Percentiles rank a stretch among this genome's conserved stretches.
Evolutionary conservation across 2,797 vertebrate species (phyloP).

Genomic region (Macropus fuliginosus): DNA sequence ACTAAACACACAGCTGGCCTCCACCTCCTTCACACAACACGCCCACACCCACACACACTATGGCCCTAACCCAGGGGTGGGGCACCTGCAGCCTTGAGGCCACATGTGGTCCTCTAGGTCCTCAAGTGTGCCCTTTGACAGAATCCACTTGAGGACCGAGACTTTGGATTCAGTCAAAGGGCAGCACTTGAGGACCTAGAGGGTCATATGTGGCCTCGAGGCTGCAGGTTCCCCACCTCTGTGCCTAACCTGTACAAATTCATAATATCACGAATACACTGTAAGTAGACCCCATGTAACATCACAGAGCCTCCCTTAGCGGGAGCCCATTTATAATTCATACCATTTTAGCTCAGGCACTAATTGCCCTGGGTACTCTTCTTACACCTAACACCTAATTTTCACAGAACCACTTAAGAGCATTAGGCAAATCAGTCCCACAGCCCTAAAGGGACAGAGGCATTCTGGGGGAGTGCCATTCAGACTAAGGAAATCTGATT

Average conservation of each 20-base stretch:
- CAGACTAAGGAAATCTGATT: neutral
- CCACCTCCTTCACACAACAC: neutral
- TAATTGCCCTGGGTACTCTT: neutral
- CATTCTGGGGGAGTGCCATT: neutral
- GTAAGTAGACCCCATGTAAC: neutral
- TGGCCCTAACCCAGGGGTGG: no score
- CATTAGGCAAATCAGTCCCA: neutral
- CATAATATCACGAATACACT: neutral
- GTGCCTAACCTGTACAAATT: neutral
- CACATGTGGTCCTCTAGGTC: no score
- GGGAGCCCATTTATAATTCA: neutral
- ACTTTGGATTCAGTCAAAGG: no score
- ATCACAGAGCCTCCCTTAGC: neutral
- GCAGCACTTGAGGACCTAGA: no score
- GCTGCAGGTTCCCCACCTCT: no score
- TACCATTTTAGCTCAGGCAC: neutral
- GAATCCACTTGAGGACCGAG: no score
- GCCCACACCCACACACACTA: neutral
- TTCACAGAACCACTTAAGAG: neutral
- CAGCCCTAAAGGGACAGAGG: neutral
- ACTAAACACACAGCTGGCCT: neutral
- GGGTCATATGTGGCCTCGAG: no score
- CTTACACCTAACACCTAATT: neutral
- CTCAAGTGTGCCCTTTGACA: no score
- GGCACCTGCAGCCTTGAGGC: no score